Conservation (phyloP, 2,797 vertebrate genomes). For the Liasis olivaceus region DNA sequence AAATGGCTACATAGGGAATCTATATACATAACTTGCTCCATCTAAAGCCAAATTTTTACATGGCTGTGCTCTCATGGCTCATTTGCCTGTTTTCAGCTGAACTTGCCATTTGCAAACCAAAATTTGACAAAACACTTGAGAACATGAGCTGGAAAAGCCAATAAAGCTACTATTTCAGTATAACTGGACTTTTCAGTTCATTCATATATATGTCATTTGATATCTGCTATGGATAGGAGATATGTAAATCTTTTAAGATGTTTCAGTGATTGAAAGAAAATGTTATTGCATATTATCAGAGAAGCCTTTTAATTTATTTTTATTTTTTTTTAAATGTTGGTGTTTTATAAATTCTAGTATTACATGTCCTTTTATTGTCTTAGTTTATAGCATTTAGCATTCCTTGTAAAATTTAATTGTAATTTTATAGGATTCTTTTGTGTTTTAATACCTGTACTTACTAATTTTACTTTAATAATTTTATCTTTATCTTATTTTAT, state of each 20-base stretch:
- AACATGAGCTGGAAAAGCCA: not conserved
- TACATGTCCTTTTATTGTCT: not conserved
- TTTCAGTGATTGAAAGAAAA: not conserved
- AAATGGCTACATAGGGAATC: not conserved
- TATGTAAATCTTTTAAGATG: not conserved
- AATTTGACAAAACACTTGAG: not conserved
- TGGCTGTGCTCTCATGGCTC: not conserved
- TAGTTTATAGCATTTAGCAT: not conserved
- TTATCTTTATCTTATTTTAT: not conserved
- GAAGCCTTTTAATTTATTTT: not conserved
- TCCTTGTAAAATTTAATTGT: not conserved
- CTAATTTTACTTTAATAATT: not conserved
- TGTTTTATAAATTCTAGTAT: not conserved
- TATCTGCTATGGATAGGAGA: not conserved
- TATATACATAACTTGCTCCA: not conserved
- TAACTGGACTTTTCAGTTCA: not conserved
- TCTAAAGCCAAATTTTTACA: not conserved
- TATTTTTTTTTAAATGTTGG: not conserved
- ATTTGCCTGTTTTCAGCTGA: not conserved
- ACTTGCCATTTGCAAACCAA: not conserved
- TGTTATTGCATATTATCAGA: not conserved
- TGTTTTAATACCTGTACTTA: too few relatives aligned
- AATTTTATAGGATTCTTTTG: not conserved
- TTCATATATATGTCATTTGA: not conserved
- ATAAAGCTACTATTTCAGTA: not conserved